Evolutionary conservation across 2,888 invertebrate species (phyloP).

Genomic region (Sarcophaga carnaria): DNA sequence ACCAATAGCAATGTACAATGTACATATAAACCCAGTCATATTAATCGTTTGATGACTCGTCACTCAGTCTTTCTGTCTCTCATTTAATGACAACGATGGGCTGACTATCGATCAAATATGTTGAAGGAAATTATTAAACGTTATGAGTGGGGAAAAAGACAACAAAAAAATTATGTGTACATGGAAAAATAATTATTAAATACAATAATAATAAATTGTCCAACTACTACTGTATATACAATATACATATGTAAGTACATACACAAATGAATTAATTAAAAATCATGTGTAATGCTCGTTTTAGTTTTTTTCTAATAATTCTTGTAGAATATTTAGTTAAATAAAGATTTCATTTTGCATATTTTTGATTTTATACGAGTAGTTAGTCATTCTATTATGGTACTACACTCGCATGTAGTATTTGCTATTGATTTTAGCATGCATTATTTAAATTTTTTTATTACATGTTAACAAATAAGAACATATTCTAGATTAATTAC

Average conservation of each 20-base stretch:
- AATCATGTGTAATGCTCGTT: no score
- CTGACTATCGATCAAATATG: constrained; percentile 41
- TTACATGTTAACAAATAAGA: no score
- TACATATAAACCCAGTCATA: neutral
- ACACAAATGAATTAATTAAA: no score
- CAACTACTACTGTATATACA: no score
- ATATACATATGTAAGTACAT: no score
- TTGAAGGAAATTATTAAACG: neutral
- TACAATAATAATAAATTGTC: no score
- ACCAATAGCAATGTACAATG: neutral
- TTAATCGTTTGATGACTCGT: constrained; percentile 56
- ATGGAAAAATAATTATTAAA: no score
- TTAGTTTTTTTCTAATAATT: no score
- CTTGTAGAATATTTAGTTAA: no score
- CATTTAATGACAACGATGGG: constrained; percentile 15
- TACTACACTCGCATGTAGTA: neutral
- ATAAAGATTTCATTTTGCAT: constrained; percentile 22
- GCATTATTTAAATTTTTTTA: neutral
- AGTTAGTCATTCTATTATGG: neutral
- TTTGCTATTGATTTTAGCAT: constrained; percentile 14
- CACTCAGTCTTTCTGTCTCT: constrained; percentile 8
- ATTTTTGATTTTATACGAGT: constrained; percentile 9
- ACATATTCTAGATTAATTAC: no score
- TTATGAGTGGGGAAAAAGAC: neutral
- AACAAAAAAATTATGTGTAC: neutral